Conservation (phyloP, 2,113 vertebrate genomes). For the Oncorhynchus keta region DNA sequence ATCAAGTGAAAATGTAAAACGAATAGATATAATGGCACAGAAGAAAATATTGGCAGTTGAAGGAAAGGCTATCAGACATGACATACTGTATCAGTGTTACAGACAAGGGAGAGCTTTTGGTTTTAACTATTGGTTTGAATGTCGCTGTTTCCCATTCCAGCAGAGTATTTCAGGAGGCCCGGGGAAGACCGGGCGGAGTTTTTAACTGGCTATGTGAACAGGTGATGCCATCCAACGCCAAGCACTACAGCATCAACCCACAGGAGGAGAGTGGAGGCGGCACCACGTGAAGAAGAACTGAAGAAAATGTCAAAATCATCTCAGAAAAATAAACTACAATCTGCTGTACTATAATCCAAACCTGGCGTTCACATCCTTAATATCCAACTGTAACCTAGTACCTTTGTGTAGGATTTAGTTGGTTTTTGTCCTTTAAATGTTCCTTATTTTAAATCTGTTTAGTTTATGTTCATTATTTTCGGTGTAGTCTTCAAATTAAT, state of each 20-base stretch:
- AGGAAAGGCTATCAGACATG: not conserved
- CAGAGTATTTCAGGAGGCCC: slow-evolving; percentile 92
- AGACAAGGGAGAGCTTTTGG: not conserved
- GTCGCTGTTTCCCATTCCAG: slow-evolving; percentile 47
- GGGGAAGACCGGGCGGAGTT: slow-evolving; percentile 87
- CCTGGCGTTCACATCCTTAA: slow-evolving; percentile 62
- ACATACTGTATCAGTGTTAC: not conserved
- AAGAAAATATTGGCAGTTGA: slow-evolving; percentile 1
- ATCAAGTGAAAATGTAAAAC: not conserved
- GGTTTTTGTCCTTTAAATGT: slow-evolving; percentile 30
- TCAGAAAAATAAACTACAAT: slow-evolving; percentile 69
- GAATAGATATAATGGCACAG: not conserved
- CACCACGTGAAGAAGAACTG: slow-evolving; percentile 59
- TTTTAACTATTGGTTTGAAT: slow-evolving; percentile 2
- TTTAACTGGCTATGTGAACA: slow-evolving; percentile 82
- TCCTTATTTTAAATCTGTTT: slow-evolving; percentile 49
- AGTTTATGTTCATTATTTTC: slow-evolving; percentile 18
- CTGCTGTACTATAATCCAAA: slow-evolving; percentile 87
- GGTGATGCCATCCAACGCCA: slow-evolving; percentile 83
- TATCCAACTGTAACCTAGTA: slow-evolving; percentile 65
- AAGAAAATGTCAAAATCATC: slow-evolving; percentile 78
- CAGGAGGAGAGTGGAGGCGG: slow-evolving; percentile 71
- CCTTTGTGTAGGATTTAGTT: slow-evolving; percentile 56
- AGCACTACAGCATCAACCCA: slow-evolving; percentile 74
- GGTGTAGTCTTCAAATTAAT: slow-evolving; percentile 58